A percentile compares a stretch with the other conserved stretches of the same genome.
Conservation (phyloP, 2,888 invertebrate species). For the Phaedon cochleariae region DNA sequence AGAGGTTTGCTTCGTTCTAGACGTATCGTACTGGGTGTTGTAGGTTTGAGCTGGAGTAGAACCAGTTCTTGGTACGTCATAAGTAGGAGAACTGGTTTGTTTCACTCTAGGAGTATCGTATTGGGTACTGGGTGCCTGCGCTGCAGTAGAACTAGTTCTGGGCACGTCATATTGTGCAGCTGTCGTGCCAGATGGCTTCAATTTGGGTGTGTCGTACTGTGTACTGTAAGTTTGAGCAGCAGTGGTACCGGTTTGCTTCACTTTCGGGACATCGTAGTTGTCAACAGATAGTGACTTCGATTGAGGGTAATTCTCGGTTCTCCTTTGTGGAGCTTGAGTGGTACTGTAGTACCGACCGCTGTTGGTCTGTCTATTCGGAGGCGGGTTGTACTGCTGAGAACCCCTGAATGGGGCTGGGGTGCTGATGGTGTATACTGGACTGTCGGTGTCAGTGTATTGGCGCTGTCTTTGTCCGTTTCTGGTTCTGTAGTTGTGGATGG, state of each 20-base stretch:
- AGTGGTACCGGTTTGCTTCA: slow-evolving; percentile 37
- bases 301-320: slow-evolving; percentile 53
- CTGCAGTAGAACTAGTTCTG: slow-evolving; percentile 36
- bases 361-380: slow-evolving; percentile 39
- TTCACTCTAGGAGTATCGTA: slow-evolving; percentile 45
- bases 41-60: slow-evolving; percentile 13
- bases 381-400: slow-evolving; percentile 49
- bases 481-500: slow-evolving; percentile 46
- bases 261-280: slow-evolving; percentile 44
- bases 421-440: slow-evolving; percentile 53
- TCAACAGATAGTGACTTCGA: slow-evolving; percentile 38
- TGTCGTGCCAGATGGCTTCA: slow-evolving; percentile 25
- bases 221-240: slow-evolving; percentile 40
- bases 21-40: slow-evolving; percentile 38
- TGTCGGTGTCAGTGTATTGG: slow-evolving; percentile 21
- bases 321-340: slow-evolving; percentile 42
- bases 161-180: slow-evolving; percentile 41
- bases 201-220: slow-evolving; percentile 44
- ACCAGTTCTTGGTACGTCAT: slow-evolving; percentile 38
- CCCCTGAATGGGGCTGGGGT: slow-evolving; percentile 61
- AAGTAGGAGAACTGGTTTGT: slow-evolving; percentile 35
- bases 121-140: slow-evolving; percentile 43
- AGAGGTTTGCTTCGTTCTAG: slow-evolving; percentile 40
- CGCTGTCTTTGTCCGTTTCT: slow-evolving; percentile 46
- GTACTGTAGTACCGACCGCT: slow-evolving; percentile 40